These are phyloP conservation scores for Pheosia tremula DNA, from an alignment of 2,888 invertebrate genomes.

Conservation along the genomic window DNA sequence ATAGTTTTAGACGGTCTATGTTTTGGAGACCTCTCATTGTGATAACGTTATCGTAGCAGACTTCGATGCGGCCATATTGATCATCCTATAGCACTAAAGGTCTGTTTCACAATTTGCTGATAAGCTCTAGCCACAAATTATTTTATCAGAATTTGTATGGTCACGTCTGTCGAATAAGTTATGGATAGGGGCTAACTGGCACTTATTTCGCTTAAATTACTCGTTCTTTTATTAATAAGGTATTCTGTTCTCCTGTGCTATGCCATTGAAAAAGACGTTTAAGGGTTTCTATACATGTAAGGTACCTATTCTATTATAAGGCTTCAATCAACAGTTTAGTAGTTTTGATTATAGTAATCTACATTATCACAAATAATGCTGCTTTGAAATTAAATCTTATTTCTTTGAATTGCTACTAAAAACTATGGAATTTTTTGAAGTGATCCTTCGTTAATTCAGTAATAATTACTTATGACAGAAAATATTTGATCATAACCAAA, in stretches of 20 bases:
- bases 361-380: too few species aligned
- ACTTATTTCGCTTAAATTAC: slow-evolving; percentile 62
- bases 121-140: too few species aligned
- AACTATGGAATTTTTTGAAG: too few species aligned
- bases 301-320: background rate
- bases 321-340: background rate
- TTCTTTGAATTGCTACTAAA: too few species aligned
- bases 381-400: too few species aligned
- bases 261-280: slow-evolving; percentile 37
- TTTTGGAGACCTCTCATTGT: slow-evolving; percentile 55
- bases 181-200: slow-evolving; percentile 29
- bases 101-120: too few species aligned
- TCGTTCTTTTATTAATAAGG: slow-evolving; percentile 11
- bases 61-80: slow-evolving; percentile 65
- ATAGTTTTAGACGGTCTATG: slow-evolving; percentile 45
- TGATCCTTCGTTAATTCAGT: too few species aligned
- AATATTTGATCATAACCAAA: too few species aligned
- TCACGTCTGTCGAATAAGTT: too few species aligned
- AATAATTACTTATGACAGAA: too few species aligned
- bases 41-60: slow-evolving; percentile 71
- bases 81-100: slow-evolving; percentile 69
- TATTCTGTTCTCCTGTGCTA: background rate
- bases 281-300: slow-evolving; percentile 9
- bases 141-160: too few species aligned
- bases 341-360: too few species aligned